Conservation (phyloP, 2,888 invertebrate genomes). For the Fabriciana adippe region DNA sequence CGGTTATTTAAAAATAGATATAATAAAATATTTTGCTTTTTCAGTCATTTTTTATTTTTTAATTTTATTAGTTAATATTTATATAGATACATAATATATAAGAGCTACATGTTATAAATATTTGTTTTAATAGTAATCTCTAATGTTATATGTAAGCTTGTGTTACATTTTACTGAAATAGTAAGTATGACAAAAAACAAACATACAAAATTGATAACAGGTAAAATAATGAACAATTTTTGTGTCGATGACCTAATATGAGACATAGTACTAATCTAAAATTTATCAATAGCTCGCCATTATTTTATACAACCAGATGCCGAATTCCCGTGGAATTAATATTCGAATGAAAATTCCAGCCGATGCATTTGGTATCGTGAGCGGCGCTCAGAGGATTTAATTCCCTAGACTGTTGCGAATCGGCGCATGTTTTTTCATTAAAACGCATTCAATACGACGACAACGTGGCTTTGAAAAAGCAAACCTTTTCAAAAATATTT, state of each 20-base stretch:
- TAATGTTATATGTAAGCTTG: too few relatives aligned
- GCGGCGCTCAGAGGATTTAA: slow-evolving; percentile 66
- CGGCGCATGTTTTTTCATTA: slow-evolving; percentile 82
- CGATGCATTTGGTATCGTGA: slow-evolving; percentile 46
- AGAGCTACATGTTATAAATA: too few relatives aligned
- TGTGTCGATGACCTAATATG: slow-evolving; percentile 3
- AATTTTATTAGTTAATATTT: too few relatives aligned
- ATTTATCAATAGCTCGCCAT: slow-evolving; percentile 56
- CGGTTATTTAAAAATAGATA: too few relatives aligned
- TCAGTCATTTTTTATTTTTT: too few relatives aligned
- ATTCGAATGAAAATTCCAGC: slow-evolving; percentile 61
- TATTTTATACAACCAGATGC: slow-evolving; percentile 60
- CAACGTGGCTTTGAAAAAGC: slow-evolving; percentile 78
- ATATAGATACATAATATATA: too few relatives aligned
- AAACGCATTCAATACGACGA: slow-evolving; percentile 82
- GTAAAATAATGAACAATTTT: too few relatives aligned
- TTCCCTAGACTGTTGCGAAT: slow-evolving; percentile 81
- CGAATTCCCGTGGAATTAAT: slow-evolving; percentile 69
- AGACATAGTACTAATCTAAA: slow-evolving; percentile 49
- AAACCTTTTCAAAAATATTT: slow-evolving; percentile 79
- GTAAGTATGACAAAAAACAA: too few relatives aligned
- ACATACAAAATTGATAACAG: too few relatives aligned
- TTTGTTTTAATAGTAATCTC: too few relatives aligned
- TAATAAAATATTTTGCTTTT: too few relatives aligned
- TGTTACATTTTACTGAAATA: too few relatives aligned